Evolutionary conservation across 2,888 invertebrate species (phyloP), one percentile per base, ranked within the genome.

Genomic region (Melanostoma mellinum): DNA sequence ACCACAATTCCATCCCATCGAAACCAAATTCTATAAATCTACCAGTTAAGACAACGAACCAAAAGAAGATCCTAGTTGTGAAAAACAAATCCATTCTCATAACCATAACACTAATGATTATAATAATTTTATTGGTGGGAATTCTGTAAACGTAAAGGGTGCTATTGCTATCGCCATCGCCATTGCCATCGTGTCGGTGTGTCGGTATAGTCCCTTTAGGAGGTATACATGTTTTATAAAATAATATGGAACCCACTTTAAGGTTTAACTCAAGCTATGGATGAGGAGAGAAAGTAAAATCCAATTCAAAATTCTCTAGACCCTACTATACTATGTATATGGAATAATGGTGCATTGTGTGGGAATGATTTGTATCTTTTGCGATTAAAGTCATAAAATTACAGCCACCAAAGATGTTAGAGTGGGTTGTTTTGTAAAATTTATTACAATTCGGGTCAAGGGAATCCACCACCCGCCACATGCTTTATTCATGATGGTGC

Each of bases 301-400:
- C 68, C 56, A 56, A 74, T 60, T 73, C 50, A 30, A 63, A 50
- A 32, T 38, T 50, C 38, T 50, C 38, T 30, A 63, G 50, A 48
- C 48, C 63, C 38, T 44, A 9, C 56, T 40, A 48, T 20, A 20
- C 71, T 55, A 65, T 72, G 52, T 52, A 42, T 6, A 48, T 52
- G n/a, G 55, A 35, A 38, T 82, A 78, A 82, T 78, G 73, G 60
- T 58, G 72, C 63, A 82, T 82, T 82, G 77, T 82, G 52, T 68
- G 77, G 73, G 77, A 73, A 82, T 82, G 82, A 82, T 82, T 82
- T 82, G 82, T 82, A 78, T 82, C 73, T 73, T 36, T 69, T 82
- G 82, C 82, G 82, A 82, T 82, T 82, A 82, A 82, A 82, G 73
- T 78, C 82, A 73, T 77, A 78, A 78, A 77, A 82, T 69, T 73